phyloP scores from a whole-genome alignment of 2,797 vertebrate genomes.

The Phoebastria nigripes region DNA sequence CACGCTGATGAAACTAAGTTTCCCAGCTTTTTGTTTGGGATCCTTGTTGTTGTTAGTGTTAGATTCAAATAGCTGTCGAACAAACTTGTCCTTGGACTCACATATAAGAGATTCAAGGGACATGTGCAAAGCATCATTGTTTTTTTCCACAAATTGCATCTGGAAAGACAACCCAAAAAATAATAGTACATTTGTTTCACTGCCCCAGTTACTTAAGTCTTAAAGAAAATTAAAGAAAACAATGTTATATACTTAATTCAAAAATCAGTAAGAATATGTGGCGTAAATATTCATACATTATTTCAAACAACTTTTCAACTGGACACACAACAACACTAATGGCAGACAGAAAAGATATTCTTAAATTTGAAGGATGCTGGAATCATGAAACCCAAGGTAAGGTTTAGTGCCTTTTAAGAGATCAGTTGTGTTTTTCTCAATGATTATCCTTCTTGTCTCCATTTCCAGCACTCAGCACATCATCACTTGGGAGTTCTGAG shows the following conservation, averaged over 20 bases:
- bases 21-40: conserved; percentile 92
- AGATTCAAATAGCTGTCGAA: conserved; percentile 88
- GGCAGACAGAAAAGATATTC: background rate
- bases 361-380: background rate
- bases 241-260: background rate
- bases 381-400: background rate
- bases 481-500: background rate
- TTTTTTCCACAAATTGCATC: conserved; percentile 97
- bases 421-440: background rate
- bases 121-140: conserved; percentile 96
- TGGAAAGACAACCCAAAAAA: conserved; percentile 66
- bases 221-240: background rate
- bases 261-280: background rate
- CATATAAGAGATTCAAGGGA: conserved; percentile 92
- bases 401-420: background rate
- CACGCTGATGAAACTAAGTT: conserved; percentile 96
- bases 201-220: background rate
- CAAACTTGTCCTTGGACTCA: conserved; percentile 91
- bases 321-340: background rate
- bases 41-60: conserved; percentile 89
- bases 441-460: background rate
- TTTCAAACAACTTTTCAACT: background rate
- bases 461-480: background rate
- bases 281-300: background rate
- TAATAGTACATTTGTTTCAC: background rate